These are phyloP conservation scores for Cantharis rustica DNA, from an alignment of 2,888 invertebrate species.

Conservation along the genomic window DNA sequence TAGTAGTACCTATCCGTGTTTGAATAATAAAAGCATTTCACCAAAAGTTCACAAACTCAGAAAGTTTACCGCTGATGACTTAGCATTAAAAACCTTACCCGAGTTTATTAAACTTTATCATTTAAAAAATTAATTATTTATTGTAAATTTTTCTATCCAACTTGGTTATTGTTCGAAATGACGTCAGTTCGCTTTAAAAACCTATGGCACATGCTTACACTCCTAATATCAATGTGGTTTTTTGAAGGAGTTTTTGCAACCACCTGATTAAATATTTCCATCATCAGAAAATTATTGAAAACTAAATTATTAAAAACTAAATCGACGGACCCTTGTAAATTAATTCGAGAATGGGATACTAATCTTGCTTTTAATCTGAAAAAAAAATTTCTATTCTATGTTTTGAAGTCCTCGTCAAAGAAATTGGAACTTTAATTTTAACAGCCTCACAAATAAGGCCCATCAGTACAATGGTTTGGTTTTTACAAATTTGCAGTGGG, in stretches of 20 bases:
- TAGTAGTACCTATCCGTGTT: not conserved
- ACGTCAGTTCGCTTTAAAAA: not conserved
- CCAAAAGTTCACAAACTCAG: not conserved
- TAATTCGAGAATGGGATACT: not conserved
- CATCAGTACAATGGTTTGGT: not conserved
- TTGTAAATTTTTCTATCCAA: not conserved
- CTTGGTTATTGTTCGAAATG: not conserved
- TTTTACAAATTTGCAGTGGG: not conserved
- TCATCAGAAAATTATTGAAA: not conserved
- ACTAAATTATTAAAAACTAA: not conserved
- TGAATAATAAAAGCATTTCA: not conserved
- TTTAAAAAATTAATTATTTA: not conserved
- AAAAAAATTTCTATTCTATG: not conserved
- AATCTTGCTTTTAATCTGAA: not conserved
- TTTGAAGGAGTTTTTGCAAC: not conserved
- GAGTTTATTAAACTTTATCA: not conserved
- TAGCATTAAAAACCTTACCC: not conserved
- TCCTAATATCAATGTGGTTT: not conserved
- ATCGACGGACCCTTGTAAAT: too few relatives aligned
- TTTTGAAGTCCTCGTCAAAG: not conserved
- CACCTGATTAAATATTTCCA: not conserved
- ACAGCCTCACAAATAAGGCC: not conserved
- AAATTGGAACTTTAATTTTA: not conserved
- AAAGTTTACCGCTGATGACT: not conserved
- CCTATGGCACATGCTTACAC: not conserved